Conservation (phyloP, 2,888 invertebrate genomes). For the Drepanosiphum platanoidis region DNA sequence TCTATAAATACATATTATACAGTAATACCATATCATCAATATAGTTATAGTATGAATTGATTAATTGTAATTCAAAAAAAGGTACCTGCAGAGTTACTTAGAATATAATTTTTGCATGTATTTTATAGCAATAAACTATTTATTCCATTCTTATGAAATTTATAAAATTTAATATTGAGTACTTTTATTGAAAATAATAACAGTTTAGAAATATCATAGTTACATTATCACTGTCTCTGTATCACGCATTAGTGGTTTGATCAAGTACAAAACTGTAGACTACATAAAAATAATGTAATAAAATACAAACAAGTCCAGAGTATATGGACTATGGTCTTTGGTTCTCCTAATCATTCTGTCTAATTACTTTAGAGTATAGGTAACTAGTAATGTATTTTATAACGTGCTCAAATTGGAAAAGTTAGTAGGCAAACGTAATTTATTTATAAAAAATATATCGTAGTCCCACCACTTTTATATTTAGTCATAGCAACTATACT, state of each 20-base stretch:
- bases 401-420: too few species aligned
- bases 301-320: slow-evolving; percentile 1
- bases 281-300: not conserved
- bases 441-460: too few species aligned
- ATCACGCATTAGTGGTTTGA: not conserved
- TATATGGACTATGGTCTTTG: not conserved
- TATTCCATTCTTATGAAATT: not conserved
- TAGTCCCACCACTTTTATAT: too few species aligned
- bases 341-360: not conserved
- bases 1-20: too few species aligned
- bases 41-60: too few species aligned
- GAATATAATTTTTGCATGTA: not conserved
- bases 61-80: not conserved
- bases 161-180: not conserved
- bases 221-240: not conserved
- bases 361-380: not conserved
- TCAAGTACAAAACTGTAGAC: not conserved
- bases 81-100: not conserved
- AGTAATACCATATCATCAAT: too few species aligned
- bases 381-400: too few species aligned
- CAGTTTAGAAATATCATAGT: not conserved
- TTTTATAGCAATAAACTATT: not conserved
- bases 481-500: too few species aligned
- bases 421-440: too few species aligned
- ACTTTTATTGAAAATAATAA: not conserved